Base-by-base conservation (phyloP, 2,113 vertebrate genomes). In the Symphodus melops region DNA sequence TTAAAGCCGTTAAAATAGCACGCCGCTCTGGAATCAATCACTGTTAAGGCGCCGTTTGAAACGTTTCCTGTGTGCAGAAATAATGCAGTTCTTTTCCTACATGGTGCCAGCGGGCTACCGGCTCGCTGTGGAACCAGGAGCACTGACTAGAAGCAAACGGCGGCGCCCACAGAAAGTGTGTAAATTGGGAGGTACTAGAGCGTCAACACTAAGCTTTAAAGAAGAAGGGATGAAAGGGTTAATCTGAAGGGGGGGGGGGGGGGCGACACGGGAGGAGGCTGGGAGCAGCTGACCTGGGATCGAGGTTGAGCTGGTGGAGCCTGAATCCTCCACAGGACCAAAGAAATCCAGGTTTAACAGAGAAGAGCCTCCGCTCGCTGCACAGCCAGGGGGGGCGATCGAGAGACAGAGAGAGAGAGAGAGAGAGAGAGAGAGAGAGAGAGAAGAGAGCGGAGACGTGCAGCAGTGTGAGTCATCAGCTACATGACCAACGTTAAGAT, bases 321-420 rank as follows among this genome's bases (percentile, higher is more conserved):
- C 95, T 93, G 95, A 98, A 94, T 98, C 98, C 94, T 99, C 98
- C 95, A 99, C 96, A 75, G 97, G 97, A 94, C 98, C 98, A 96
- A 99, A 99, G 97, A 99, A 98, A 94, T 99, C 98, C 95, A 99
- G 97, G 95, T 98, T 99, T 95, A 99, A 96, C 85, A 98, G 95
- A 96, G 97, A 96, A 91, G 98, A 99, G 95, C 97, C 97, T 95
- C 97, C 98, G 92, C 96, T 99, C 93, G 97, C 97, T 99, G 96
- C 94, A 91, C 28, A 79, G 64, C 70, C 8, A 54, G 9, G 63
- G 9, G 63, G 23, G 68, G 83, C 65, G 39, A 33, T 19, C 63
- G 61, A 72, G 83, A 65, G 21, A 71, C 1, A 75, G 21, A 81
- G 7, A 52, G 14, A 37, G 14, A 33, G 5, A 57, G 44, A 58